phyloP scores from a whole-genome alignment of 2,113 vertebrate species.

The Pithys albifrons region DNA sequence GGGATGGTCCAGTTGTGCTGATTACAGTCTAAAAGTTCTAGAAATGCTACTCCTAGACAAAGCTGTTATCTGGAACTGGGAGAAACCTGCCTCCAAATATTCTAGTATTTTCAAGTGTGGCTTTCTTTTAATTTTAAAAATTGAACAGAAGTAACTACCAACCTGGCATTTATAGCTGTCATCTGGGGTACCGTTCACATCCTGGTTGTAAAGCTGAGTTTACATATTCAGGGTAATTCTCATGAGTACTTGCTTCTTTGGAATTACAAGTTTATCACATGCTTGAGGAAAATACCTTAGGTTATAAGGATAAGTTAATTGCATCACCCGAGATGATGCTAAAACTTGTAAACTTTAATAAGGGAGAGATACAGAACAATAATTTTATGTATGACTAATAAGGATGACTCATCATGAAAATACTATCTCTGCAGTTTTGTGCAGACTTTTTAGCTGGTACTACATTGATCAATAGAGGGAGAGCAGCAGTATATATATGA shows the following conservation, averaged over 20 bases:
- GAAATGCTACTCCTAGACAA: background rate
- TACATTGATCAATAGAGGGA: background rate
- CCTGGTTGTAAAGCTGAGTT: background rate
- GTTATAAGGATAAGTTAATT: background rate
- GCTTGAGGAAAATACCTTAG: background rate
- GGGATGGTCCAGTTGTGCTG: background rate
- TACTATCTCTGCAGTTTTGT: background rate
- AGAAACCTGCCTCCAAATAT: background rate
- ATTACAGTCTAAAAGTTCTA: background rate
- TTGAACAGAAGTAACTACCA: background rate
- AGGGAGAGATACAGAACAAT: background rate
- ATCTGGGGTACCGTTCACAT: background rate
- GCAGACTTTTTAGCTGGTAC: background rate
- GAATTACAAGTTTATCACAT: background rate
- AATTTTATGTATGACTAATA: background rate
- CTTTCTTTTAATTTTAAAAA: background rate
- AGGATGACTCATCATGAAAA: background rate
- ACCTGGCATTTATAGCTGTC: background rate
- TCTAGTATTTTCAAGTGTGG: background rate
- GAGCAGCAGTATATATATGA: background rate
- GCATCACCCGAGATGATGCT: background rate
- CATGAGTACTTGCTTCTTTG: background rate
- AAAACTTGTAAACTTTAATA: background rate
- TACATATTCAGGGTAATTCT: rapidly evolving
- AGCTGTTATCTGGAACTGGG: background rate